Conservation (phyloP, 53 echinoderm and acorn worm species). For the Pentamera pediparva region DNA sequence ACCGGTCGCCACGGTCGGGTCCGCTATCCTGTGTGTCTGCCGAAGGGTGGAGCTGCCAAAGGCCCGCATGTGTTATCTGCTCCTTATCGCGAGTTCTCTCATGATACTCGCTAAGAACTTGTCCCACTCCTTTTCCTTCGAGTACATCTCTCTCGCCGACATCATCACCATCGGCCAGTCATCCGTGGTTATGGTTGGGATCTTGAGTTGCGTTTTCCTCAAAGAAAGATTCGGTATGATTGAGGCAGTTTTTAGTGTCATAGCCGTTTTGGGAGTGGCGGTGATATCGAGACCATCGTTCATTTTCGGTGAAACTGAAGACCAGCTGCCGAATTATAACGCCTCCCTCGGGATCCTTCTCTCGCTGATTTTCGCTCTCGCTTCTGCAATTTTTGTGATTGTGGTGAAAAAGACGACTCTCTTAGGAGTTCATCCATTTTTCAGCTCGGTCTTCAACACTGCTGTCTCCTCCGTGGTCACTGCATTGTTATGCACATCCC, state of each 20-base stretch:
- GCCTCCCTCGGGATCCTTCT: neutral
- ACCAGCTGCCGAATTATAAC: neutral
- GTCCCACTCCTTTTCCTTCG: neutral
- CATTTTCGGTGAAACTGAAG: neutral
- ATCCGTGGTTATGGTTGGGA: neutral
- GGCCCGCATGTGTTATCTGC: neutral
- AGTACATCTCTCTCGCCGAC: neutral
- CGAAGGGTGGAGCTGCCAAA: neutral
- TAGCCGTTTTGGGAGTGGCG: neutral
- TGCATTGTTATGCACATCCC: neutral
- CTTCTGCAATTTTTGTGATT: neutral
- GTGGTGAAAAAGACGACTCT: neutral
- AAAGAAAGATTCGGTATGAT: neutral
- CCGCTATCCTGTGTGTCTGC: neutral
- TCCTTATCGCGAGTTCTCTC: neutral
- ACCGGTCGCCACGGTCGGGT: neutral
- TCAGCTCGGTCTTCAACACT: neutral
- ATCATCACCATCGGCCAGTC: slow-evolving; percentile 1
- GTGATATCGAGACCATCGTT: neutral
- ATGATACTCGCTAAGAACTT: neutral
- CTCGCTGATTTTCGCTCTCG: neutral
- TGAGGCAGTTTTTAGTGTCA: neutral
- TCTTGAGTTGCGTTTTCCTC: neutral
- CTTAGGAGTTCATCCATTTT: neutral
- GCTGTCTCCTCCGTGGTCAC: neutral